Evolutionary conservation across 2,797 vertebrate species (phyloP), one percentile per base, ranked within the genome.

Genomic region (Acipenser ruthenus): DNA sequence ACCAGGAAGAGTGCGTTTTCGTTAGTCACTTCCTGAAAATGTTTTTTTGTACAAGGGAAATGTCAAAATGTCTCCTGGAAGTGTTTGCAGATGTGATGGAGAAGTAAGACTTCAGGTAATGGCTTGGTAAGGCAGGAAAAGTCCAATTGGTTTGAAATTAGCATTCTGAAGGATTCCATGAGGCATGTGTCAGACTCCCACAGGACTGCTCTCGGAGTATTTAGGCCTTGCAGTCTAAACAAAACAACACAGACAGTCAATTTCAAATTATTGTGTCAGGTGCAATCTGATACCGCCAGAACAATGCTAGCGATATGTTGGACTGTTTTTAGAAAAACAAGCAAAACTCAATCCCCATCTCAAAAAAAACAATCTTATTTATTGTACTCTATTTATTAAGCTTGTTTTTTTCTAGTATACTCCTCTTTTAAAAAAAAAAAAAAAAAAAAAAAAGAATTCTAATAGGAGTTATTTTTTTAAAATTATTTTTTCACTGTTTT

Each of bases 41-140:
- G 79, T 74, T 74, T 83, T 83, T 79, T 83, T 80, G 72, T 82
- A 83, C 85, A 86, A 83, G 86, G 85, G 80, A 87, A 79, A 89
- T 83, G 82, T 86, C 87, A 85, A 77, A 83, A 80, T 79, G 79
- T 81, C 80, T 77, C 76, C 64, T 62, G 59, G 79, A 92, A 94
- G 82, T 77, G 81, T 82, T 92, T 87, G 85, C 91, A 94, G 90
- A 93, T 94, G 92, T 93, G 82, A 83, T 77, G 77, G 81, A 80
- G 82, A 85, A 82, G 74, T 80, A 81, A 77, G 74, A 77, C 85
- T 83, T 80, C 88, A 90, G 89, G 84, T 93, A 90, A 85, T 75
- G 78, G 80, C 79, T 69, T 79, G 81, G 78, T 69, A 73, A 75
- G 76, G 78, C 86, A 88, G 85, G 86, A 88, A 87, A 84, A 87